These are phyloP conservation scores for Pimpla rufipes DNA, from an alignment of 2,888 invertebrate species.

Conservation along the genomic window DNA sequence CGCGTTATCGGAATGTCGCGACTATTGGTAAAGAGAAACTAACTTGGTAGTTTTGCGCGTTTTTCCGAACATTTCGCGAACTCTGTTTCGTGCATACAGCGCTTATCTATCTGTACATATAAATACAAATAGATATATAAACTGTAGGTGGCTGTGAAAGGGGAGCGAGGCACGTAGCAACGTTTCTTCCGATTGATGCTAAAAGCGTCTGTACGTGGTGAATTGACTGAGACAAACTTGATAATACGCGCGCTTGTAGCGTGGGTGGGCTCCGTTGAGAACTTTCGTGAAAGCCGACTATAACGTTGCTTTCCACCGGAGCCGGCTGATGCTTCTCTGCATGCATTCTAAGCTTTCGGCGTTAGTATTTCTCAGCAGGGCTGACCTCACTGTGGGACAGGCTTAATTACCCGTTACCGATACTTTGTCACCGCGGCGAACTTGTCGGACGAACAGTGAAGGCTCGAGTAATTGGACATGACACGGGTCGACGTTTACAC, in stretches of 20 bases:
- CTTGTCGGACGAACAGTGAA: constrained; percentile 14
- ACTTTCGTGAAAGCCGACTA: constrained; percentile 46
- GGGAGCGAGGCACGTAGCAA: constrained; percentile 35
- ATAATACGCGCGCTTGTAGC: constrained; percentile 36
- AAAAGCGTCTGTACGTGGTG: constrained; percentile 49
- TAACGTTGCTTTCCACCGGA: constrained; percentile 20
- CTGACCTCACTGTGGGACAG: constrained; percentile 11
- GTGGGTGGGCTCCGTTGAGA: not conserved
- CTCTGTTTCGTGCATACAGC: constrained; percentile 21
- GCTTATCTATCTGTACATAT: not conserved
- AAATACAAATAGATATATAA: constrained; percentile 2
- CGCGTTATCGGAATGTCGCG: constrained; percentile 28
- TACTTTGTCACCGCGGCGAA: constrained; percentile 26
- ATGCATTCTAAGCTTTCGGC: constrained; percentile 17
- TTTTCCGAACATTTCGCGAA: constrained; percentile 47
- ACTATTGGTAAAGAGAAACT: constrained; percentile 49
- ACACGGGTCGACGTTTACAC: no score
- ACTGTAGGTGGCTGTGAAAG: not conserved
- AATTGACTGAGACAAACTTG: constrained; percentile 55
- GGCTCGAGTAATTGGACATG: no score
- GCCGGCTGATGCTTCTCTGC: constrained; percentile 12
- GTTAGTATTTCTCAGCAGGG: constrained; percentile 15
- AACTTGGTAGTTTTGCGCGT: constrained; percentile 46
- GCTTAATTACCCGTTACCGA: constrained; percentile 38
- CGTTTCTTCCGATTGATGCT: constrained; percentile 55